These are phyloP conservation scores for Thelaira solivaga DNA, from an alignment of 2,888 invertebrate genomes.

Conservation along the genomic window DNA sequence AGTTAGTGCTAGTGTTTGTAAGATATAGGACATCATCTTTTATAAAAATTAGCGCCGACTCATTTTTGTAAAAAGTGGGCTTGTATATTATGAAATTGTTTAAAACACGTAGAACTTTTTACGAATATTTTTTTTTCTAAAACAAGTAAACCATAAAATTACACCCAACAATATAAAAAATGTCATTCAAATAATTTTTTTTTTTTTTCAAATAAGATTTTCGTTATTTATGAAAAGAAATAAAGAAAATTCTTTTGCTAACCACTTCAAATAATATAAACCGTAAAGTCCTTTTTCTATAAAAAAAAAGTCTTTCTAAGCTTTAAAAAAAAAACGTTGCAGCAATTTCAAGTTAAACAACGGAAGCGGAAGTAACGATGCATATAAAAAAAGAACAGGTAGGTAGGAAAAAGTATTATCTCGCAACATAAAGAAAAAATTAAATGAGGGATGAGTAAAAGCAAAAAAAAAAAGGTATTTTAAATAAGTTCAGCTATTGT, in stretches of 20 bases:
- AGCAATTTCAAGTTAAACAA: slow-evolving; percentile 52
- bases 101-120: no score
- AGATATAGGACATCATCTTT: no score
- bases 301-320: not conserved
- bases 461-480: slow-evolving; percentile 35
- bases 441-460: not conserved
- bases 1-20: no score
- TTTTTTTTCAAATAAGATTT: not conserved
- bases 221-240: not conserved
- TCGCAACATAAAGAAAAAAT: slow-evolving; percentile 19
- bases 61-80: no score
- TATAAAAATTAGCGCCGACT: no score
- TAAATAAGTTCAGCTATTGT: slow-evolving; percentile 45
- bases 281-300: not conserved
- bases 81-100: no score
- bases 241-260: slow-evolving; percentile 4
- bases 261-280: slow-evolving; percentile 28
- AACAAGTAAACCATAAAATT: not conserved
- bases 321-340: not conserved
- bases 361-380: slow-evolving; percentile 59
- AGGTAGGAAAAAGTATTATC: not conserved
- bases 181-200: slow-evolving; percentile 3
- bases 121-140: no score
- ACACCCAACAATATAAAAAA: not conserved
- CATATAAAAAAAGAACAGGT: slow-evolving; percentile 19